phyloP scores from a whole-genome alignment of 2,113 vertebrate species.

The Charina bottae region DNA sequence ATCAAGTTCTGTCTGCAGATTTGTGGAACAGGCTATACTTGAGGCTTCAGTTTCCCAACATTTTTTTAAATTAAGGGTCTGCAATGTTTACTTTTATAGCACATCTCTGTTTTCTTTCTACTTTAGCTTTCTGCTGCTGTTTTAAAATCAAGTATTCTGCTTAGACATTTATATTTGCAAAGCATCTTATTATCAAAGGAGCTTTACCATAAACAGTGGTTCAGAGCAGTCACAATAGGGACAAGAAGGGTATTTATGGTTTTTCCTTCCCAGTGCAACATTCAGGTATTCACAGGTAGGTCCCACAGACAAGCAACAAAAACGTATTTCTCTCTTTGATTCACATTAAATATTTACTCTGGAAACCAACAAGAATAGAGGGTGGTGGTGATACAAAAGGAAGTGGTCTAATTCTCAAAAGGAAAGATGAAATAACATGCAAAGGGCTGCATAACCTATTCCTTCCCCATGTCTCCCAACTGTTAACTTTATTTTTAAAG shows the following conservation, averaged over 20 bases:
- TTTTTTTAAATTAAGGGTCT: background rate
- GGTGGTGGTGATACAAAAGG: background rate
- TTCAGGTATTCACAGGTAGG: background rate
- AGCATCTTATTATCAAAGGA: background rate
- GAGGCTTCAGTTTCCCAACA: background rate
- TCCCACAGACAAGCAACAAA: background rate
- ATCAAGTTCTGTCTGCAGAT: background rate
- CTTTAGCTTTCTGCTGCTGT: background rate
- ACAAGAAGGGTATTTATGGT: background rate
- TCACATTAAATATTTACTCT: background rate
- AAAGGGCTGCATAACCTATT: background rate
- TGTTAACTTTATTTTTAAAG: background rate
- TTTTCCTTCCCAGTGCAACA: background rate
- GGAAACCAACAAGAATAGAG: background rate
- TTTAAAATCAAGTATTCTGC: background rate
- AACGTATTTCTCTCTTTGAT: background rate
- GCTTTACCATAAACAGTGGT: background rate
- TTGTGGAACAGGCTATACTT: background rate
- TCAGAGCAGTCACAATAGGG: background rate
- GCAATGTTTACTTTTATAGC: background rate
- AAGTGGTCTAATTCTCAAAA: background rate
- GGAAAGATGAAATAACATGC: background rate
- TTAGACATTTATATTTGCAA: conserved; percentile 15
- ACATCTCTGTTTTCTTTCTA: conserved; percentile 1
- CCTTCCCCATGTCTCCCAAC: background rate